Evolutionary conservation across 2,113 vertebrate genomes (phyloP).

Genomic region (Hypanus sabinus): DNA sequence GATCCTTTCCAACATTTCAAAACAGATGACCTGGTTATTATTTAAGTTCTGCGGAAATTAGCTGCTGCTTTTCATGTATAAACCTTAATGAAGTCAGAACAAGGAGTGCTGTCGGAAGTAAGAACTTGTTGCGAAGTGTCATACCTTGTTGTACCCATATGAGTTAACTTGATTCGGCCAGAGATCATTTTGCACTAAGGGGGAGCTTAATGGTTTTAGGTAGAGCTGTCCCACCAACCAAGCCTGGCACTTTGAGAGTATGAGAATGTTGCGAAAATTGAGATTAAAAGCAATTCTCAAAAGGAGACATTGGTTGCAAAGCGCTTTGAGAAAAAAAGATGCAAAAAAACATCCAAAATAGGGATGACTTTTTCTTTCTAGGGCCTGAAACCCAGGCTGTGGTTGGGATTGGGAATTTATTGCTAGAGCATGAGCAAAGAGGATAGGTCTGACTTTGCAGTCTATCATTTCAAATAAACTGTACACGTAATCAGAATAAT

Average conservation of each 20-base stretch:
- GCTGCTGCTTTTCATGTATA: not conserved
- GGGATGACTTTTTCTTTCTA: not conserved
- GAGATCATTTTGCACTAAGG: too few relatives aligned
- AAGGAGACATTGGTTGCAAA: not conserved
- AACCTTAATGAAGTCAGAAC: not conserved
- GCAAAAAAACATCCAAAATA: too few relatives aligned
- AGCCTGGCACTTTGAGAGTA: too few relatives aligned
- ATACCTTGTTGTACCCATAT: not conserved
- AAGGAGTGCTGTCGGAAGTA: not conserved
- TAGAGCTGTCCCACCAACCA: too few relatives aligned
- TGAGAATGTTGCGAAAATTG: too few relatives aligned
- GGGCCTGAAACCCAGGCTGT: not conserved
- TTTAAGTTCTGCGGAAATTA: not conserved
- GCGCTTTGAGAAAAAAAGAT: too few relatives aligned
- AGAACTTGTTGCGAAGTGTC: not conserved
- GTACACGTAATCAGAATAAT: not conserved
- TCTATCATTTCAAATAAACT: not conserved
- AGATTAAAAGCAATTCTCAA: too few relatives aligned
- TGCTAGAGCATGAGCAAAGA: not conserved
- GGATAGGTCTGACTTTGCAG: not conserved
- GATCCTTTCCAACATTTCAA: not conserved
- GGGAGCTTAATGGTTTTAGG: too few relatives aligned
- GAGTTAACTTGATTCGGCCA: too few relatives aligned
- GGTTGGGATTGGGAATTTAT: not conserved
- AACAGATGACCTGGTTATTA: not conserved